Base-by-base conservation (phyloP, 2,888 invertebrate genomes). In the Tanytarsus gracilentus region DNA sequence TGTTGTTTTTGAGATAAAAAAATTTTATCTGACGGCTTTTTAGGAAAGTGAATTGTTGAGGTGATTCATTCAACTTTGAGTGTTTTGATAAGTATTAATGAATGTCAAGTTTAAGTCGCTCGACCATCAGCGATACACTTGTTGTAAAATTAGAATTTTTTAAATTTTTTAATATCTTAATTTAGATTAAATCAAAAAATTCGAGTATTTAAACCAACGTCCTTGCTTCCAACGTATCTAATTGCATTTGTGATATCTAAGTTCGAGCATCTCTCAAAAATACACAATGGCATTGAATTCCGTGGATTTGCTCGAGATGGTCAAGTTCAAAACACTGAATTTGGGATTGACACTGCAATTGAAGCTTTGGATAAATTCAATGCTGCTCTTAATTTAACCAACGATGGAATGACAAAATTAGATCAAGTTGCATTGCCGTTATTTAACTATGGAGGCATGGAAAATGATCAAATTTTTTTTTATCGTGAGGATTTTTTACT, bases 391-490 rank as follows among this genome's bases (percentile, higher is more conserved):
- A 78, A 79, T 62, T 82, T 88, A 21, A 74, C 80, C 18, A 21
- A 3, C 5, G 92, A 86, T 66, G 83, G 85, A 0, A 68, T 92
- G 14, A 82, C 85, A 0, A 92, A 93, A 73, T 79, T 89, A 66
- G 93, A 95, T 70, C 88, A 93, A 85, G 85, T 86, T 2, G 89
- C 89, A 0, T 80, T 94, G 7, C 88, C 91, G n/a, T 11, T 23
- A 18, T 44, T 44, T 9, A 44, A 44, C 2, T 18, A 1, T 8
- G 18, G 8, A 4, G 44, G 44, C 1, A 94, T 94, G 92, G 93
- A 95, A 70, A 95, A 94, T 70, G 94, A 93, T 92, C 94, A 93
- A 4, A 72, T 94, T 39, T 84, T 90, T 30, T 88, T 88, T 2
- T 91, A 86, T 74, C 80, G 79, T 83, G 82, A 67, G 65, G 62